Evolutionary conservation across 37 sponge, comb jelly and placozoan genomes (phyloP).

Genomic region (Hormiphora californensis): DNA sequence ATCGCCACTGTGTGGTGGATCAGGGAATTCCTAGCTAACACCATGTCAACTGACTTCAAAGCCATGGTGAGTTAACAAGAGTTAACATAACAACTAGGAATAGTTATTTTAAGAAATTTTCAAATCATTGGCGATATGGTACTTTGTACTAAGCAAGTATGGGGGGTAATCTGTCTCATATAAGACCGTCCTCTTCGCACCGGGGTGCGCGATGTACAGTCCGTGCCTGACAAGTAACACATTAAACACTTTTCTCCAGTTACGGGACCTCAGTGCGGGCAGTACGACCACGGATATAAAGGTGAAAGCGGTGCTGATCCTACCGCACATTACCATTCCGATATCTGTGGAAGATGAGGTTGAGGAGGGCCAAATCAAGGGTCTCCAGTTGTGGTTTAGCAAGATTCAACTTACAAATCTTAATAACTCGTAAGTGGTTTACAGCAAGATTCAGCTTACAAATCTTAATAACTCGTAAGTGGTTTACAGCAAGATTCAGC

Average conservation of each 20-base stretch:
- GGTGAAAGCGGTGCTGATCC: background rate
- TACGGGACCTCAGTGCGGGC: background rate
- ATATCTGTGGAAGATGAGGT: background rate
- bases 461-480: no score
- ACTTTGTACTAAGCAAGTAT: no score
- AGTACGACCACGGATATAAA: background rate
- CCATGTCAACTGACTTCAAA: background rate
- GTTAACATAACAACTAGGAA: no score
- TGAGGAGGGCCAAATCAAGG: background rate
- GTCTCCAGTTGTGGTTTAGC: conserved; percentile 28
- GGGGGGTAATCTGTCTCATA: no score
- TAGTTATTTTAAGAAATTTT: no score
- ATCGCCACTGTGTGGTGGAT: conserved; percentile 30
- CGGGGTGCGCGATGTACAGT: no score
- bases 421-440: conserved; percentile 19
- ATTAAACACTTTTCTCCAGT: no score
- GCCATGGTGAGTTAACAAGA: background rate
- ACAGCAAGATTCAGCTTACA: no score
- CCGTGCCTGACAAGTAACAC: no score
- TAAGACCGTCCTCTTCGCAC: no score
- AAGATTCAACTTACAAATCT: conserved; percentile 1
- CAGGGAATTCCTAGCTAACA: background rate
- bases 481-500: no score
- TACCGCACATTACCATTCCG: conserved; percentile 49
- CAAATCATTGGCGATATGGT: no score